phyloP scores from a whole-genome alignment of 2,888 invertebrate species.

The Agonopterix heracliana region DNA sequence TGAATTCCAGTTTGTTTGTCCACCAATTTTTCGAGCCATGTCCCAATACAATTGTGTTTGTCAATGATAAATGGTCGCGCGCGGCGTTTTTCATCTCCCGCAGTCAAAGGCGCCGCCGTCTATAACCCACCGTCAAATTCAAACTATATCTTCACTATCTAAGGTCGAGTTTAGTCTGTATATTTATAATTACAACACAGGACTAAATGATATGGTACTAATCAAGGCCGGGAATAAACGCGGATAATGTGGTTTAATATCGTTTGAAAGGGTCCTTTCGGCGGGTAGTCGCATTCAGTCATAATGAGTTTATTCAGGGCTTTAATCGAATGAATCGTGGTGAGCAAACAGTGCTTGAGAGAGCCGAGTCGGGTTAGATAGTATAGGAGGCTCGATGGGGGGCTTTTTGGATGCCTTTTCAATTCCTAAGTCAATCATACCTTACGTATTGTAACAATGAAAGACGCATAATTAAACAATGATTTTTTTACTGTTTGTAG shows the following conservation, averaged over 20 bases:
- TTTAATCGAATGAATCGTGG: constrained; percentile 72
- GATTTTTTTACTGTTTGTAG: constrained; percentile 7
- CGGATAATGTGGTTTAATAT: constrained; percentile 73
- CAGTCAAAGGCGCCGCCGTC: constrained; percentile 64
- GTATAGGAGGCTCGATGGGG: constrained; percentile 9
- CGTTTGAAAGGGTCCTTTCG: constrained; percentile 71
- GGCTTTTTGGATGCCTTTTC: constrained; percentile 18
- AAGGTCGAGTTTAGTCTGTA: constrained; percentile 29
- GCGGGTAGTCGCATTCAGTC: constrained; percentile 66
- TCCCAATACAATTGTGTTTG: constrained; percentile 74
- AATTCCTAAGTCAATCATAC: constrained; percentile 10
- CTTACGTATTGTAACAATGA: constrained; percentile 15
- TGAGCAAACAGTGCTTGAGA: constrained; percentile 63
- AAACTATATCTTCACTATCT: constrained; percentile 22
- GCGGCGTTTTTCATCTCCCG: constrained; percentile 71
- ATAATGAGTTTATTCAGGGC: constrained; percentile 74
- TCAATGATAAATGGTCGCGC: constrained; percentile 74
- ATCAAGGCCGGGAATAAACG: constrained; percentile 72
- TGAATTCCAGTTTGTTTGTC: constrained; percentile 65
- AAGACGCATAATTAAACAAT: constrained; percentile 18
- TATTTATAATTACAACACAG: constrained; percentile 67
- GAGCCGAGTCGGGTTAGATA: constrained; percentile 13
- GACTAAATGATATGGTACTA: constrained; percentile 76
- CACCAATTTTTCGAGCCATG: constrained; percentile 65
- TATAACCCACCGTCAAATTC: constrained; percentile 22